A percentile compares a stretch with the other conserved stretches of the same genome.
Conservation (phyloP, 2,888 invertebrate genomes). For the Rutpela maculata region DNA sequence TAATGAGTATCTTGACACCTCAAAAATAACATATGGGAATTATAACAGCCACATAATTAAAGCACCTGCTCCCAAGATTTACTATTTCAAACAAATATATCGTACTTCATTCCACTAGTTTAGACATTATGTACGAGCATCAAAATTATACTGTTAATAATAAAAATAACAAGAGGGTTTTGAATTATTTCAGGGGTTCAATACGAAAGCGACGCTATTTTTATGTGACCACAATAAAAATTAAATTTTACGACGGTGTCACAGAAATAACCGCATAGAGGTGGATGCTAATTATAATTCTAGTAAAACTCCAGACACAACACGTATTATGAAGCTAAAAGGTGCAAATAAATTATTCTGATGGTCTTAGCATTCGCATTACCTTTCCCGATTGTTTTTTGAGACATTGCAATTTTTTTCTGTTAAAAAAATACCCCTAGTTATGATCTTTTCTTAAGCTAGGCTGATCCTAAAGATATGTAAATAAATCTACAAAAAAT, state of each 20-base stretch:
- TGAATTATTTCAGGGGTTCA: not conserved
- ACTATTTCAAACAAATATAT: not conserved
- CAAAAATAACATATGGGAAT: not conserved
- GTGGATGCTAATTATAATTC: slow-evolving; percentile 28
- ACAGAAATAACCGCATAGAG: slow-evolving; percentile 17
- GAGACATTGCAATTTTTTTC: slow-evolving; percentile 3
- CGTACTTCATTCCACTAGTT: not conserved
- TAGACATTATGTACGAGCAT: not conserved
- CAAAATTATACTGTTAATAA: not conserved
- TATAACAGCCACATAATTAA: not conserved
- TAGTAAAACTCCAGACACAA: slow-evolving; percentile 27
- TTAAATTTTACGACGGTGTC: not conserved
- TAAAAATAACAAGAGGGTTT: not conserved
- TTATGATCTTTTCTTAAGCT: not conserved
- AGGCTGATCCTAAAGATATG: slow-evolving; percentile 11
- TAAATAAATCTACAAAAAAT: slow-evolving; percentile 34
- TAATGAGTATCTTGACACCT: not conserved
- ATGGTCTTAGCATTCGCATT: not conserved
- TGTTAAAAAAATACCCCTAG: slow-evolving; percentile 7
- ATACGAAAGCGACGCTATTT: not conserved
- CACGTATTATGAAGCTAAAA: slow-evolving; percentile 15
- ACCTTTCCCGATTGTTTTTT: not conserved
- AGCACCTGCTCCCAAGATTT: not conserved
- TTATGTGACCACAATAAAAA: slow-evolving; percentile 2
- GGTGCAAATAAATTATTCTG: slow-evolving; percentile 10